Evolutionary conservation across 92 coral and sea anemone genomes (phyloP), one percentile per base, ranked within the genome.

Genomic region (Zoanthus gigantus): DNA sequence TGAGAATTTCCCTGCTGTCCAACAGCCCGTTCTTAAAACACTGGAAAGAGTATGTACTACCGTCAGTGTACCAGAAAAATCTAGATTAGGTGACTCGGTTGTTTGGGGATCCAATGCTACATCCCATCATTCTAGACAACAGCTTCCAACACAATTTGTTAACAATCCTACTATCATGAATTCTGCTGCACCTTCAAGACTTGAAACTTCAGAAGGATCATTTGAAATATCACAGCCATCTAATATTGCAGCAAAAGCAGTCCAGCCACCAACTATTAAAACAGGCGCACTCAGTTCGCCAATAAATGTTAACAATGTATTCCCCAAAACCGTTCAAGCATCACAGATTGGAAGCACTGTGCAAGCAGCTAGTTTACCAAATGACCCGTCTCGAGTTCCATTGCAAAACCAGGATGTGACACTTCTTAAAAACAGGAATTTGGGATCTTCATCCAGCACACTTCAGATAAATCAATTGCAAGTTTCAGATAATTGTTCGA

Each of bases 271-370:
- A 12, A 34, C 17, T 9, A 15, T 52, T 58, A 23, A 44, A 44
- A 81, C 74, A 66, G 46, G 74, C 44, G 85, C 60, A 47, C 60
- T 46, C 7, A 81, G 66, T 14, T 81, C 85, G 45, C 74, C 85
- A 60, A n/a, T n/a, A 0, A 10, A 14, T 78, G 48, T 61, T 42
- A 34, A 42, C 37, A 60, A 58, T 23, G 75, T 23, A 42, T 1
- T 18, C n/a, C 61, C 85, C 12, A 60, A 9, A 44, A 29, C 14
- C 42, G 4, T 69, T 30, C 85, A 18, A 17, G 28, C 23, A 15
- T 16, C 72, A 42, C 53, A 28, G 6, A 58, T 46, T 3, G n/a
- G 72, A 81, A 0, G 29, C 50, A 7, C 75, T 12, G 11, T 81
- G 46, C 85, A 50, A 65, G 45, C 75, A 63, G 58, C 68, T 29